Base-by-base conservation (phyloP, 2,888 invertebrate genomes). In the Therioaphis trifolii region DNA sequence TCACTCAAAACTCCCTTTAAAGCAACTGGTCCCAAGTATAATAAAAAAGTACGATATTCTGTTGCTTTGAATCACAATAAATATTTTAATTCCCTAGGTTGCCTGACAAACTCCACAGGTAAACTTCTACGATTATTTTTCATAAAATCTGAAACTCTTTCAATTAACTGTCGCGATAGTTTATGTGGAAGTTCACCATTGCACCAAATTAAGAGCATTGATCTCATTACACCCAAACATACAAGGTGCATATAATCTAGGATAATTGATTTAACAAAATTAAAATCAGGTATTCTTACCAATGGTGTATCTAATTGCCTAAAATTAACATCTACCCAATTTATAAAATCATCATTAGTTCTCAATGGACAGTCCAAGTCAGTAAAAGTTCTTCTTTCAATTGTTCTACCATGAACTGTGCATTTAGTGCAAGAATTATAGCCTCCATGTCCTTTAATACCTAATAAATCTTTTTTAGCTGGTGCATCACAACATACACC, bases 401-500 rank as follows among this genome's bases (percentile, higher is more conserved):
- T 29, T 15, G 40, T 68, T 58, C 21, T 40, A n/a, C 79, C 80
- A 80, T 43, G 35, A 27, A 72, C 55, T 66, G 55, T 82, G 15
- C 85, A 82, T 52, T 75, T 82, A 24, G 76, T 85, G 21, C 85
- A 85, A 24, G 85, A 82, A 68, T 49, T 29, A 69, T 46, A 85
- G 40, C 82, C 82, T 58, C 63, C 68, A 49, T 82, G 82, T 15
- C 85, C 76, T 79, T 84, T 84, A 21, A 78, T 72, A 27, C 74
- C 78, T 55, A 85, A 46, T 29, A 85, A 72, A 55, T 69, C 84
- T 29, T 61, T 72, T 66, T 85, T 85, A 27, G 85, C 85, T 18
- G 84, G 85, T 1, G 84, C 75, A 74, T 85, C 85, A 72, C 84
- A 84, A 84, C 58, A 71, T 21, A 85, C 24, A 40, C 68, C 72